These are phyloP conservation scores for Antrozous pallidus DNA, from an alignment of 2,797 vertebrate genomes.

Conservation along the genomic window DNA sequence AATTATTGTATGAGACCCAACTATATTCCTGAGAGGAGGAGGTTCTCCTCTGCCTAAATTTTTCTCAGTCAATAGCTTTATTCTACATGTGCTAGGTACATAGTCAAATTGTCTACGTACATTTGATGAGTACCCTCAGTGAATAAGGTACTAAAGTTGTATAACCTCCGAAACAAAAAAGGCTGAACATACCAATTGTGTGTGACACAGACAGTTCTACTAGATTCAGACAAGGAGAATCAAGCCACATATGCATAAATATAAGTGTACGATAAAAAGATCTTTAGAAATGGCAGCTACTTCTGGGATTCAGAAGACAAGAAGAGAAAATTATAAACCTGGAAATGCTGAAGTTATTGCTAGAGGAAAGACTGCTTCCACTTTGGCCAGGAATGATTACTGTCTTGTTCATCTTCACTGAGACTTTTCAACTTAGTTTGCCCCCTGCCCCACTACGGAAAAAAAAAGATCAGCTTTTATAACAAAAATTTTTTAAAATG, in stretches of 20 bases:
- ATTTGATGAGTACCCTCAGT: background rate
- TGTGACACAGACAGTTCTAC: background rate
- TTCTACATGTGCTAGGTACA: background rate
- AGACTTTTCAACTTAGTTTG: background rate
- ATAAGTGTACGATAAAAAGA: background rate
- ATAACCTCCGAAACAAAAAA: background rate
- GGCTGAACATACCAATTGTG: background rate
- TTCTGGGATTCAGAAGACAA: background rate
- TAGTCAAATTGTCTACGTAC: background rate
- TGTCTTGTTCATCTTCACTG: background rate
- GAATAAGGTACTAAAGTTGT: background rate
- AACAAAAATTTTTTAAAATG: background rate
- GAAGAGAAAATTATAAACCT: background rate
- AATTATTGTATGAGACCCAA: background rate
- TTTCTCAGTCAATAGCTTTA: background rate
- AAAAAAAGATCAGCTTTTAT: background rate
- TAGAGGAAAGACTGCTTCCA: background rate
- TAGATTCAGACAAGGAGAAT: background rate
- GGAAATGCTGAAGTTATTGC: background rate
- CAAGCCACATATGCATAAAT: background rate
- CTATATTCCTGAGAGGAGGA: background rate
- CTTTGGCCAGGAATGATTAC: background rate
- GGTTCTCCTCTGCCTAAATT: background rate
- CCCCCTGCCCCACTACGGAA: background rate
- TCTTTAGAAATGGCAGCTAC: slow-evolving; percentile 20